Evolutionary conservation across 92 coral and sea anemone genomes (phyloP), one percentile per base, ranked within the genome.

Genomic region (Desmophyllum pertusum): DNA sequence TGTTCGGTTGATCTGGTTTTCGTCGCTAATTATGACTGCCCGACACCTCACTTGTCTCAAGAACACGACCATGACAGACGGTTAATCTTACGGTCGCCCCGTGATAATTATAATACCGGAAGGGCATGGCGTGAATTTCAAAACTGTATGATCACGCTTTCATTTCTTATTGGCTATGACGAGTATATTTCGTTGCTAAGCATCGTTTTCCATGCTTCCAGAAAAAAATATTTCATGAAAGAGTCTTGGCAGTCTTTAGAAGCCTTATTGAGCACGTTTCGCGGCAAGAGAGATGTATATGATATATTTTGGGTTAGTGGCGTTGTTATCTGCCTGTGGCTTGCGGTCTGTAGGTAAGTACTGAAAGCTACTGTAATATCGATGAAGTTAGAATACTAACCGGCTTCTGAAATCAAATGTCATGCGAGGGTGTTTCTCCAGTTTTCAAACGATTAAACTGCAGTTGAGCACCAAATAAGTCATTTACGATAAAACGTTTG

Each of bases 271-370:
- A 55, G 31, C 45, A 8, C 23, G 18, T 0, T 59, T 1, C 31
- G 6, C 37, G n/a, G 21, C 70, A 77, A 77, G 70, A 8, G 38
- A 57, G 38, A 77, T 57, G 81, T 29, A n/a, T 23, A 31, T 27
- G 39, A 6, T 40, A 30, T 59, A 25, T 55, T 59, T 61, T 27
- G 53, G 52, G 10, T 19, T 77, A 5, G 52, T 77, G 41, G 39
- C 25, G 17, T 21, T 57, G 51, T 77, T 77, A 57, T 77, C 70
- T 77, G 6, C 50, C 46, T 77, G 17, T 39, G 81, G 70, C 7
- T 10, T 59, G 71, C 70, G 19, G 69, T 40, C 30, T 39, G 81
- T 77, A 18, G 81, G 81, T 77, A 27, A 77, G 81, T 39, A 27
- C 29, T 35, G n/a, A n/a, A n/a, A n/a, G n/a, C n/a, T n/a, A n/a